phyloP scores from a whole-genome alignment of 2,797 vertebrate species.

The Balearica regulorum region DNA sequence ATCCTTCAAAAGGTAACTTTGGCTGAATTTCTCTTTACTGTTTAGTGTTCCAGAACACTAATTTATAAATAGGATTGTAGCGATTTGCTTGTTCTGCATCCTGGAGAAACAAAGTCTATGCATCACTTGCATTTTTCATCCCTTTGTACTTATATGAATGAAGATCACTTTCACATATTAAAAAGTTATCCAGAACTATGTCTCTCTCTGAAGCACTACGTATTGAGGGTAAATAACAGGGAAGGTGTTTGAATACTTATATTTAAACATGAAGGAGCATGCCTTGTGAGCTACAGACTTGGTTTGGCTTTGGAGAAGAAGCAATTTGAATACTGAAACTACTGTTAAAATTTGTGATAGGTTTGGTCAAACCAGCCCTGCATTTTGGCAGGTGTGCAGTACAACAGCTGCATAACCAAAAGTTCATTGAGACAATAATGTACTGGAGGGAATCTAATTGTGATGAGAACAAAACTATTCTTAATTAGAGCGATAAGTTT shows the following conservation, averaged over 20 bases:
- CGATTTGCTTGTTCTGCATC: background rate
- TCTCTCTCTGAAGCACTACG: background rate
- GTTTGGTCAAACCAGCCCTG: background rate
- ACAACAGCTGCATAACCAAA: background rate
- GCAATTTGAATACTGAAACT: background rate
- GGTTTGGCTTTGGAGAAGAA: background rate
- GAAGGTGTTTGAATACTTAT: background rate
- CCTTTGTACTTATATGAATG: rapidly evolving
- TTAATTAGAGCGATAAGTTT: rapidly evolving
- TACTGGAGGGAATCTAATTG: too few relatives aligned
- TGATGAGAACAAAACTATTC: background rate
- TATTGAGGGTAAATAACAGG: background rate
- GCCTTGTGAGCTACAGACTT: background rate
- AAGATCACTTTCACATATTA: background rate
- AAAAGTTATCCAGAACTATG: background rate
- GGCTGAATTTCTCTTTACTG: background rate
- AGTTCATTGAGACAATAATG: background rate
- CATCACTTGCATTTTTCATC: background rate
- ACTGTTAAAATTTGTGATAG: background rate
- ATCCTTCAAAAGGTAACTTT: background rate
- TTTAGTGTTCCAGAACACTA: background rate
- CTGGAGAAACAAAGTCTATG: background rate
- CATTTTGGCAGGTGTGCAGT: background rate
- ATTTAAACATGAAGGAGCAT: background rate
- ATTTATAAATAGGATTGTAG: background rate